Conservation (phyloP, 2,113 vertebrate species). For the Corydoras maculifer region DNA sequence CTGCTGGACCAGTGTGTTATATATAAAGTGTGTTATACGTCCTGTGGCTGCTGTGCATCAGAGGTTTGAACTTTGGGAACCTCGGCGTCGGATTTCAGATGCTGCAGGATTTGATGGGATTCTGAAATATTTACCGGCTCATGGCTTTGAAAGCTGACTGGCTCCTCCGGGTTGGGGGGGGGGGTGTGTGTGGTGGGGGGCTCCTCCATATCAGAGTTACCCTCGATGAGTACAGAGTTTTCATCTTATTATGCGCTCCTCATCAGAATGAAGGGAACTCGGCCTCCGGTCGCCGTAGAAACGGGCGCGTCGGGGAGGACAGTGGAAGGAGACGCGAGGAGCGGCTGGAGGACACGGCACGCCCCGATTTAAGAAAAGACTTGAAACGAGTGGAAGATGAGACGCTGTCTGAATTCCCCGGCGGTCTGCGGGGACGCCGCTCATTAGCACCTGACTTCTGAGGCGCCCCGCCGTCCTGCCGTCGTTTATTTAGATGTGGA, state of each 20-base stretch:
- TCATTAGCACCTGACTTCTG: slow-evolving; percentile 4
- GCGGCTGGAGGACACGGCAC: background rate
- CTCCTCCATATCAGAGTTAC: background rate
- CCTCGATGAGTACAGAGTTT: background rate
- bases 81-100: too few species aligned
- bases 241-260: background rate
- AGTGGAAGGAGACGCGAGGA: too few species aligned
- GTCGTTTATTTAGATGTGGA: background rate
- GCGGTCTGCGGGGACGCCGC: background rate
- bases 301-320: too few species aligned
- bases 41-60: too few species aligned
- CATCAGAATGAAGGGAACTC: background rate
- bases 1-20: too few species aligned
- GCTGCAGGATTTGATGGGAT: too few species aligned
- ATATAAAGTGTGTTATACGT: too few species aligned
- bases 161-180: too few species aligned
- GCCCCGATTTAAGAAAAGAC: background rate
- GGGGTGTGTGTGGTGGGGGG: too few species aligned
- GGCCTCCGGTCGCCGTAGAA: background rate
- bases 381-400: background rate
- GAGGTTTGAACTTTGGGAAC: too few species aligned
- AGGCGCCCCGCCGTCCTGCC: background rate
- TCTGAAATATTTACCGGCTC: too few species aligned
- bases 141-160: too few species aligned
- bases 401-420: background rate